Base-by-base conservation (phyloP, 1,140 invertebrate genomes). In the Grapholita molesta region DNA sequence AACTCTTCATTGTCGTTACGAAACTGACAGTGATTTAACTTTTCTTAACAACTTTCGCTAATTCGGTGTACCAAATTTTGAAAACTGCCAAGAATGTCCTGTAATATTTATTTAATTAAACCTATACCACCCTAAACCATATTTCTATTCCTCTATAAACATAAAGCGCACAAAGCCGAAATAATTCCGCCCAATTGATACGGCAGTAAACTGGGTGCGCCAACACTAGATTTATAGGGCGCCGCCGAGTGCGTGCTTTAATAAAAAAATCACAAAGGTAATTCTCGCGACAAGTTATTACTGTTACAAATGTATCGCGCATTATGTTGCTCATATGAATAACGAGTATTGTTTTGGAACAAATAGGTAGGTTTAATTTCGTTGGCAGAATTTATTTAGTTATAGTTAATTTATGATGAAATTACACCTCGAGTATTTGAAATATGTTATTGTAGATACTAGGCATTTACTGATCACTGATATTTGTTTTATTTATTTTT, bases 261-360 rank as follows among this genome's bases (percentile, higher is more conserved):
- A 85, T 88, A 86, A 85, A 85, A 78, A 85, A 89, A 87, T 84
- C 78, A 85, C 78, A 83, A 80, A 88, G 85, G 87, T 88, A 86
- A 86, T 84, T 85, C 82, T 72, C 73, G 81, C 75, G 75, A 85
- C 82, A 86, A 88, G 77, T 86, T 89, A 89, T 85, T 86, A 82
- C 85, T 68, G 66, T 75, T 80, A 74, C 71, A 76, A 82, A 86
- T 85, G 84, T 86, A 85, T 89, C 76, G 73, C 77, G 74, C 64
- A 78, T 76, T 75, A 76, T 80, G 79, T 77, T 78, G 74, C 74
- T 74, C 79, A 75, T 82, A 85, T 83, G 83, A 82, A 82, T 80
- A 80, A 79, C 71, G 73, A 66, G 70, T 67, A 53, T 67, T 76
- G 74, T 79, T 83, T 83, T 79, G 35, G 74, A 73, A 75, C 53